phyloP scores from a whole-genome alignment of 2,797 vertebrate genomes.

The Myotis vivesi region DNA sequence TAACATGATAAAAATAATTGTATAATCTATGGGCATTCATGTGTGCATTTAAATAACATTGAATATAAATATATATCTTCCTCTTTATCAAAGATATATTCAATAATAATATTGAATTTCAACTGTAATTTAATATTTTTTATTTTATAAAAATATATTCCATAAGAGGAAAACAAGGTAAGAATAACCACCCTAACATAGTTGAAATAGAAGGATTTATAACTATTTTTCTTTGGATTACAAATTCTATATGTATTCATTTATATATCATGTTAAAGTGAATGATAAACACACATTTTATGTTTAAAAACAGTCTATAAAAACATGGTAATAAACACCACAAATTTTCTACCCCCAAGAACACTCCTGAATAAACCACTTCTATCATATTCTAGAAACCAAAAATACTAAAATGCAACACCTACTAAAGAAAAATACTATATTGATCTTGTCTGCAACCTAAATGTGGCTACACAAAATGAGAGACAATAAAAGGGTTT shows the following conservation, averaged over 20 bases:
- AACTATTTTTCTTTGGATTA: constrained; percentile 32
- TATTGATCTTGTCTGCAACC: not conserved
- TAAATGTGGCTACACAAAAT: not conserved
- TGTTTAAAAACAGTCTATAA: not conserved
- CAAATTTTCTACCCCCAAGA: not conserved
- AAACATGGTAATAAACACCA: constrained; percentile 1
- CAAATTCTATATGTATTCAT: constrained; percentile 23
- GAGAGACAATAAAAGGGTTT: not conserved
- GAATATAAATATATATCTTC: not conserved
- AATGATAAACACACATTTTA: constrained; percentile 27
- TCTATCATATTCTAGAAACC: not conserved
- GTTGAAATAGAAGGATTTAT: not conserved
- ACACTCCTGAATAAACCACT: not conserved
- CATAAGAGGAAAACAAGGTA: not conserved
- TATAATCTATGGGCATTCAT: constrained; percentile 1
- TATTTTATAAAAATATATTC: not conserved
- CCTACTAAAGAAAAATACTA: not conserved
- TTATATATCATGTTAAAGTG: not conserved
- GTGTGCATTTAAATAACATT: not conserved
- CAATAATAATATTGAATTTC: not conserved
- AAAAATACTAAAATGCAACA: not conserved
- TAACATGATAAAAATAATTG: constrained; percentile 24
- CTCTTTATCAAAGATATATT: not conserved
- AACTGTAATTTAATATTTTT: not conserved
- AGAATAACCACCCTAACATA: not conserved